A percentile compares a stretch with the other conserved stretches of the same genome.
Evolutionary conservation across 2,888 invertebrate species (phyloP).

Genomic region (Stenoptilia bipunctidactyla): DNA sequence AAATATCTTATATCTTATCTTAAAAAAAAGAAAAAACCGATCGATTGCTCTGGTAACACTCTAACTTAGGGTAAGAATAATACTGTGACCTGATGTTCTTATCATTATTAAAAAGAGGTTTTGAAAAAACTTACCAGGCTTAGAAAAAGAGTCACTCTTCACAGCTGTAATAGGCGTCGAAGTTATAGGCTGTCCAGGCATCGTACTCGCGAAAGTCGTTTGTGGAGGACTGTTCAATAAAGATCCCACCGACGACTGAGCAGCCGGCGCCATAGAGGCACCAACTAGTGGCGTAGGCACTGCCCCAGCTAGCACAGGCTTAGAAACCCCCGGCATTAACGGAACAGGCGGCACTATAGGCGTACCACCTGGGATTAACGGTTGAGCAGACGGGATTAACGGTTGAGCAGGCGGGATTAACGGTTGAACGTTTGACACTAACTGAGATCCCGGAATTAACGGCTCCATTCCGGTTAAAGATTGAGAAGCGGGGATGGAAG

Average conservation of each 20-base stretch:
- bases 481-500: conserved; percentile 21
- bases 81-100: too few relatives aligned
- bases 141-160: conserved; percentile 43
- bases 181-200: conserved; percentile 41
- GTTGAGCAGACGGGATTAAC: conserved; percentile 10
- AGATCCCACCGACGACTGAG: conserved; percentile 31
- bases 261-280: conserved; percentile 19
- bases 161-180: conserved; percentile 51
- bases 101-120: too few relatives aligned
- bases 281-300: conserved; percentile 15
- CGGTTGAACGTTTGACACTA: conserved; percentile 9
- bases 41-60: too few relatives aligned
- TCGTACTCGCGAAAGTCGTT: conserved; percentile 24
- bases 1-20: too few relatives aligned
- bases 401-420: conserved; percentile 18
- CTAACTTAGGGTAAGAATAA: too few relatives aligned
- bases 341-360: not conserved
- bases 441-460: conserved; percentile 20
- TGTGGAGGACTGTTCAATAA: conserved; percentile 43
- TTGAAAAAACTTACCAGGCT: conserved; percentile 51
- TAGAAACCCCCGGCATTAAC: too few relatives aligned
- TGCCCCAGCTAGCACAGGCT: conserved; percentile 4
- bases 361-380: conserved; percentile 4
- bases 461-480: conserved; percentile 20
- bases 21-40: too few relatives aligned